phyloP scores from a whole-genome alignment of 2,888 invertebrate species.

The Argyresthia albistria region DNA sequence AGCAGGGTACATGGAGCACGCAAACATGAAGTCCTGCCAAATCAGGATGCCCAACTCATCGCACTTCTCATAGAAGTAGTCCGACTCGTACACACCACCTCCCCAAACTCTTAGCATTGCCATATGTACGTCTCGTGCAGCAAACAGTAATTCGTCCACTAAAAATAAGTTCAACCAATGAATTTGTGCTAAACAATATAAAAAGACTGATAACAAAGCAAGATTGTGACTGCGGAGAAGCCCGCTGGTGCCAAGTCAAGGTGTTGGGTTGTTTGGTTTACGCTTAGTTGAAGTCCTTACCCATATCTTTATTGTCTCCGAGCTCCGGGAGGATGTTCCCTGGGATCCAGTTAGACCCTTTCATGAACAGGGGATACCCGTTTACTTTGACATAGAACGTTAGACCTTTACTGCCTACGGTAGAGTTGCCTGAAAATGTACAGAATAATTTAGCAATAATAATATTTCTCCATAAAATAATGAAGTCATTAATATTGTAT shows the following conservation, averaged over 20 bases:
- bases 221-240: no score
- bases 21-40: slow-evolving; percentile 99
- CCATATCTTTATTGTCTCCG: slow-evolving; percentile 63
- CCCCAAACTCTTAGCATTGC: slow-evolving; percentile 98
- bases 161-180: background rate
- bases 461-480: no score
- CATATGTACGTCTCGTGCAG: slow-evolving; percentile 86
- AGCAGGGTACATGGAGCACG: slow-evolving; percentile 94
- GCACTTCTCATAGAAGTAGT: slow-evolving; percentile 89
- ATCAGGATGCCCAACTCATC: slow-evolving; percentile 93
- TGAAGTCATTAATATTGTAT: background rate
- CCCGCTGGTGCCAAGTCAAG: no score
- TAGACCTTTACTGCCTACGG: slow-evolving; percentile 66
- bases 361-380: slow-evolving; percentile 89
- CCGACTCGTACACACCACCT: slow-evolving; percentile 95
- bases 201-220: background rate
- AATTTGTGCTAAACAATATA: background rate
- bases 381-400: slow-evolving; percentile 93
- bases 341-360: slow-evolving; percentile 96
- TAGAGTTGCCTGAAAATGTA: slow-evolving; percentile 38
- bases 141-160: slow-evolving; percentile 76
- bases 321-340: slow-evolving; percentile 86
- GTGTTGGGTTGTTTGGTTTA: background rate
- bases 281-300: slow-evolving; percentile 21
- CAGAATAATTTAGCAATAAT: no score